Evolutionary conservation across 2,797 vertebrate species (phyloP).

Genomic region (Spinus pinus): DNA sequence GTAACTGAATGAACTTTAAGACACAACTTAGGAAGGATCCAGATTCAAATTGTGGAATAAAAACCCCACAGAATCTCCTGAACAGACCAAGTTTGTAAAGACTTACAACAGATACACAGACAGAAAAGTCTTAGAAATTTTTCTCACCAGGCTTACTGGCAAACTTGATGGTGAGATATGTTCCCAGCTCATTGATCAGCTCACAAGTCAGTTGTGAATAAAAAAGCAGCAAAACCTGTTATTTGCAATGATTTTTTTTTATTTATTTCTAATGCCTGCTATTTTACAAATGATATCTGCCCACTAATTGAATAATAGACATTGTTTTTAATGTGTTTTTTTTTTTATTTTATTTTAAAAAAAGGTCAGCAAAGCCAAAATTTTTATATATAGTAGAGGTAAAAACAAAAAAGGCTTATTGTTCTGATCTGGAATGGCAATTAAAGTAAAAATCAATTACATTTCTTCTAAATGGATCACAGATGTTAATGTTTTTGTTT

Average conservation of each 20-base stretch:
- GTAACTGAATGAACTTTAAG: not conserved
- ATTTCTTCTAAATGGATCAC: not conserved
- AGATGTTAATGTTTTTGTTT: slow-evolving; percentile 31
- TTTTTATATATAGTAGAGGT: not conserved
- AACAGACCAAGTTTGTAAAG: not conserved
- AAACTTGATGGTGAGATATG: not conserved
- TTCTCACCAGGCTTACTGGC: not conserved
- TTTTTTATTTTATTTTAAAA: not conserved
- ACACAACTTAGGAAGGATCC: not conserved
- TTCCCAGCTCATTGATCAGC: not conserved
- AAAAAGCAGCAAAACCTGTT: not conserved
- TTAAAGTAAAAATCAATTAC: slow-evolving; percentile 9
- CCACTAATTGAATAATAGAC: not conserved
- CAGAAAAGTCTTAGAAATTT: not conserved
- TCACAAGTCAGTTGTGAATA: not conserved
- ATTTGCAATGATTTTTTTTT: not conserved
- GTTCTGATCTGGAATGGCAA: not conserved
- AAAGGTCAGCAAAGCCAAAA: not conserved
- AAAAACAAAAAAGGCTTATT: not conserved
- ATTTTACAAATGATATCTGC: not conserved
- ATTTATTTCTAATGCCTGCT: not conserved
- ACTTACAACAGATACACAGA: not conserved
- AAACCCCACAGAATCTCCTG: not conserved
- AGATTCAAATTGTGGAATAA: not conserved
- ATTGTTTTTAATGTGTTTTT: not conserved